Conservation (phyloP, 2,797 vertebrate species). For the Novumbra hubbsi region DNA sequence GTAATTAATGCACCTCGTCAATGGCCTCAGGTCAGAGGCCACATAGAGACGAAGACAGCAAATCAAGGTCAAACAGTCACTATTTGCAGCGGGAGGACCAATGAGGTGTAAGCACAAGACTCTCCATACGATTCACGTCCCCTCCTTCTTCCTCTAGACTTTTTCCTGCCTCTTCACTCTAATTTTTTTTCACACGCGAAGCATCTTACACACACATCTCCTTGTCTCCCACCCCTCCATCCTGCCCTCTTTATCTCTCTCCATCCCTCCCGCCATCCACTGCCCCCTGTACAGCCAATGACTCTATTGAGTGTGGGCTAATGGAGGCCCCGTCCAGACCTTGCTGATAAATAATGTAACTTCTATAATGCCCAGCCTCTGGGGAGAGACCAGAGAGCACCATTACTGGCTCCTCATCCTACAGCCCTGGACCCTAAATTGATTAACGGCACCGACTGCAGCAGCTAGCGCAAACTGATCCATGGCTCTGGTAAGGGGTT, state of each 20-base stretch:
- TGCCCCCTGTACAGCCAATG: conserved; percentile 34
- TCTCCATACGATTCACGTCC: neutral
- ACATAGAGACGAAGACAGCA: conserved; percentile 3
- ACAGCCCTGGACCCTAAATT: conserved; percentile 93
- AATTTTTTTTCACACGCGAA: conserved; percentile 3
- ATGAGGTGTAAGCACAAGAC: conserved; percentile 36
- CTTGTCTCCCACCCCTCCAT: conserved; percentile 40
- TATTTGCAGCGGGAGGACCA: conserved; percentile 43
- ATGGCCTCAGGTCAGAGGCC: neutral
- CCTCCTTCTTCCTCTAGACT: neutral
- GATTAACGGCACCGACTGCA: conserved; percentile 96
- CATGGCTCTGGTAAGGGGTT: conserved; percentile 69
- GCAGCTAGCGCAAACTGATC: conserved; percentile 92
- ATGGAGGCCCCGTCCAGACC: conserved; percentile 92
- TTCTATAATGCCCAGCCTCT: conserved; percentile 91
- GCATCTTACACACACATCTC: neutral
- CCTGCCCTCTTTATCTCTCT: neutral
- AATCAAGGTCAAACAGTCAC: neutral
- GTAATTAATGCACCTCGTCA: neutral
- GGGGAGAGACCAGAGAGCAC: conserved; percentile 93
- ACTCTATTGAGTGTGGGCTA: conserved; percentile 88
- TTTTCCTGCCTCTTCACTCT: conserved; percentile 3
- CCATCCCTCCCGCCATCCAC: conserved; percentile 45
- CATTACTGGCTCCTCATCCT: conserved; percentile 98
- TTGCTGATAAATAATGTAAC: conserved; percentile 99